These are phyloP conservation scores for Protophormia terraenovae DNA, from an alignment of 2,888 invertebrate genomes.

Conservation along the genomic window DNA sequence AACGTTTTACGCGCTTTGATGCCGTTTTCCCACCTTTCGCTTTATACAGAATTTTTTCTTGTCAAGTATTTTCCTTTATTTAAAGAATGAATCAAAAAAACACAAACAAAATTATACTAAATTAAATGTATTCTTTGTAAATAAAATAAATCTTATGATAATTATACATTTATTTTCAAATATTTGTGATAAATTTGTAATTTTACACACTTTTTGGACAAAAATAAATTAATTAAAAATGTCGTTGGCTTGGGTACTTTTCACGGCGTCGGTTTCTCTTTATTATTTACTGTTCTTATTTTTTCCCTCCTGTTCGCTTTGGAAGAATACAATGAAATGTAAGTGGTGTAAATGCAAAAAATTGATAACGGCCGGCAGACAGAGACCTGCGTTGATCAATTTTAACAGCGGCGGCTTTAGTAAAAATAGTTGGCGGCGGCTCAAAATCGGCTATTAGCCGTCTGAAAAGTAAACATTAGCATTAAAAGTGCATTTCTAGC, in stretches of 20 bases:
- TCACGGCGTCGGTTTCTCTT: constrained; percentile 23
- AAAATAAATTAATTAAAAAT: constrained; percentile 30
- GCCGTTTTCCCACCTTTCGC: constrained; percentile 53
- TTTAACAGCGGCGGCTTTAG: too few relatives aligned
- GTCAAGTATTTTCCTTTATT: constrained; percentile 2
- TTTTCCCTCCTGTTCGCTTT: neutral
- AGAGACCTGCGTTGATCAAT: too few relatives aligned
- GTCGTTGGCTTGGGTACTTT: constrained; percentile 2
- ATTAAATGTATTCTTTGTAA: neutral
- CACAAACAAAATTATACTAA: neutral
- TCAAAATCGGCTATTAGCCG: too few relatives aligned
- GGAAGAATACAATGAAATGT: neutral
- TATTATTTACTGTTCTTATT: neutral
- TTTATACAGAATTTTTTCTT: constrained; percentile 63
- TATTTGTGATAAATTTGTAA: neutral
- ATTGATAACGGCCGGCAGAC: neutral
- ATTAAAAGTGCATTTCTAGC: too few relatives aligned
- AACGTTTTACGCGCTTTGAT: constrained; percentile 52
- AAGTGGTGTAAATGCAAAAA: neutral
- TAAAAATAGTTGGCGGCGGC: too few relatives aligned
- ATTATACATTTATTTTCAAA: neutral
- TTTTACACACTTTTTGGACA: constrained; percentile 22
- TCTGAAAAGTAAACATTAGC: too few relatives aligned
- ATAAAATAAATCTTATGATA: neutral
- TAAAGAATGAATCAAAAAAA: neutral